phyloP scores from a whole-genome alignment of 2,113 vertebrate genomes.

The Argyrosomus japonicus region DNA sequence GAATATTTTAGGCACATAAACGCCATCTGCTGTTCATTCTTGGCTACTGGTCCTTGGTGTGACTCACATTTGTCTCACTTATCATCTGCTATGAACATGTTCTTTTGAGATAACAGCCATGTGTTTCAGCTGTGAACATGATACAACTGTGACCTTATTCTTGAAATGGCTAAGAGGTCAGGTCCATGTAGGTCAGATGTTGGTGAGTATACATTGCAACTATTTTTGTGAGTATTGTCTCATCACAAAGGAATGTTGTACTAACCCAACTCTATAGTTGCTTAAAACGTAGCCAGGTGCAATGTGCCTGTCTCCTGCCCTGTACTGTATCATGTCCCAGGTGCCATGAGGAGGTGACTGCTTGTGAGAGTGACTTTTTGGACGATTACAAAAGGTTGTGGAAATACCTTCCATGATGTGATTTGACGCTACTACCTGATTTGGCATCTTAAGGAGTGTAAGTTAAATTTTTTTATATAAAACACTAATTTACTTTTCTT shows the following conservation, averaged over 20 bases:
- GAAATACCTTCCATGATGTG: slow-evolving; percentile 18
- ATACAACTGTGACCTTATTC: slow-evolving; percentile 58
- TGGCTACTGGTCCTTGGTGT: not conserved
- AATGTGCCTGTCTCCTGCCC: not conserved
- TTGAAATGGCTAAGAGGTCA: slow-evolving; percentile 49
- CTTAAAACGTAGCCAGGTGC: not conserved
- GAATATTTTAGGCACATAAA: not conserved
- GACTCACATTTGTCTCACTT: slow-evolving; percentile 33
- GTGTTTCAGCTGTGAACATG: slow-evolving; percentile 57
- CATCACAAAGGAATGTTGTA: slow-evolving; percentile 17
- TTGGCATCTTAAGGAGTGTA: not conserved
- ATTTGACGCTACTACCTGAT: not conserved
- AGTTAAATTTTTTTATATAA: not conserved
- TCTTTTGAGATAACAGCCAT: slow-evolving; percentile 48
- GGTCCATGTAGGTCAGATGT: not conserved
- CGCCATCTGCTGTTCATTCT: slow-evolving; percentile 54
- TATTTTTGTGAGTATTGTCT: slow-evolving; percentile 17
- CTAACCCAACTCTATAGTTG: not conserved
- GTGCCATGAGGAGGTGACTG: not conserved
- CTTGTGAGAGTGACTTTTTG: slow-evolving; percentile 1
- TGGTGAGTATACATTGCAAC: slow-evolving; percentile 4
- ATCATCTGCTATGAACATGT: slow-evolving; percentile 37
- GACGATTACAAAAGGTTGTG: not conserved
- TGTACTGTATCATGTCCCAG: not conserved
- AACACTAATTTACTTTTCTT: not conserved